Conservation (phyloP, 2,797 vertebrate species). For the Danio jaintianensis region DNA sequence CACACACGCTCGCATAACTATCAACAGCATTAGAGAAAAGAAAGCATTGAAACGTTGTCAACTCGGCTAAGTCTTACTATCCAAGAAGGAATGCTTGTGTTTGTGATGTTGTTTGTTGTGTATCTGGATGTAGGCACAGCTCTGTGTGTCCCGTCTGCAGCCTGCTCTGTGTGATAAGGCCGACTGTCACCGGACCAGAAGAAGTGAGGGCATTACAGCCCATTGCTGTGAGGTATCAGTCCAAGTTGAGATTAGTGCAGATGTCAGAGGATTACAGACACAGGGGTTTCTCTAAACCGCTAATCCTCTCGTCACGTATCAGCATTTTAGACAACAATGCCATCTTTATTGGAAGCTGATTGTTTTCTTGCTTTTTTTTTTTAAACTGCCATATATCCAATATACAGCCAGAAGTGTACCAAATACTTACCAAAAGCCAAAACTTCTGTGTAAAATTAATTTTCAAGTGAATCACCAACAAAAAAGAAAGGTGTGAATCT, state of each 20-base stretch:
- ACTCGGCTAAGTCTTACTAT: neutral
- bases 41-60: neutral
- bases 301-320: conserved; percentile 76
- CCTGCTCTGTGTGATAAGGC: neutral
- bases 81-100: neutral
- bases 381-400: neutral
- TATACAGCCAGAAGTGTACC: conserved; percentile 18
- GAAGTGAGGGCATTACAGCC: conserved; percentile 19
- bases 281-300: conserved; percentile 66
- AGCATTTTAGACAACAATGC: conserved; percentile 38
- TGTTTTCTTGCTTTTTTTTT: neutral
- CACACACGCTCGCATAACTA: neutral
- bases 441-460: no score
- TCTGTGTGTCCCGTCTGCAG: neutral
- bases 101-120: neutral
- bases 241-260: conserved; percentile 77
- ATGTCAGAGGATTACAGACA: conserved; percentile 78
- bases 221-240: conserved; percentile 66
- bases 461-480: neutral
- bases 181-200: neutral
- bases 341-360: conserved; percentile 39
- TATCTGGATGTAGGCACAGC: neutral
- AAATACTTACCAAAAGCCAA: neutral
- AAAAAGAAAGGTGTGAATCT: neutral
- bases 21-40: neutral